Evolutionary conservation across 2,797 vertebrate species (phyloP).

Genomic region (Sebastes wilsoni): DNA sequence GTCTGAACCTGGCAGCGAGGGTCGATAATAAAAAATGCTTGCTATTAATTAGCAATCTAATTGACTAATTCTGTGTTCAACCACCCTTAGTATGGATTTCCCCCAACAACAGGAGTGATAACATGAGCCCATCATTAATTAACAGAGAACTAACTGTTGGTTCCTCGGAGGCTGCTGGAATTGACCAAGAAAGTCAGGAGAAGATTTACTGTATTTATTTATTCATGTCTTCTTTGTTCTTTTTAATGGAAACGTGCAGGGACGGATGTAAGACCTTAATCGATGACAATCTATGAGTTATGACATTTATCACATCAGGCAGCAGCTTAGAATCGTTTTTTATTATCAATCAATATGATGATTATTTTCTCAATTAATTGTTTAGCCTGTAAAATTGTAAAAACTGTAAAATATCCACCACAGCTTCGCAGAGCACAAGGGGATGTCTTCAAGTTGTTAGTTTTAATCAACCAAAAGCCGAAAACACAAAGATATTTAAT

Average conservation of each 20-base stretch:
- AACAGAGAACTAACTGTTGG: constrained; percentile 45
- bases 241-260: background rate
- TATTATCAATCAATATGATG: background rate
- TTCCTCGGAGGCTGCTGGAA: constrained; percentile 21
- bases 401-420: background rate
- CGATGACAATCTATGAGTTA: background rate
- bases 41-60: constrained; percentile 73
- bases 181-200: background rate
- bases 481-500: background rate
- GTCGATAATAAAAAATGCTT: constrained; percentile 65
- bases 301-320: background rate
- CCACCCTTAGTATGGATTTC: constrained; percentile 63
- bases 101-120: constrained; percentile 62
- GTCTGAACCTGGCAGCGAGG: constrained; percentile 36
- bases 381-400: background rate
- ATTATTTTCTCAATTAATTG: background rate
- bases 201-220: constrained; percentile 1
- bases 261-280: background rate
- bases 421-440: background rate
- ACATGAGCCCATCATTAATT: constrained; percentile 61
- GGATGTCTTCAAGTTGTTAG: background rate
- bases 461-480: too few relatives aligned
- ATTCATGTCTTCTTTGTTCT: background rate
- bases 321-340: background rate
- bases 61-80: constrained; percentile 74